These are phyloP conservation scores for Leuciscus idus DNA, from an alignment of 2,113 vertebrate genomes.

Conservation along the genomic window DNA sequence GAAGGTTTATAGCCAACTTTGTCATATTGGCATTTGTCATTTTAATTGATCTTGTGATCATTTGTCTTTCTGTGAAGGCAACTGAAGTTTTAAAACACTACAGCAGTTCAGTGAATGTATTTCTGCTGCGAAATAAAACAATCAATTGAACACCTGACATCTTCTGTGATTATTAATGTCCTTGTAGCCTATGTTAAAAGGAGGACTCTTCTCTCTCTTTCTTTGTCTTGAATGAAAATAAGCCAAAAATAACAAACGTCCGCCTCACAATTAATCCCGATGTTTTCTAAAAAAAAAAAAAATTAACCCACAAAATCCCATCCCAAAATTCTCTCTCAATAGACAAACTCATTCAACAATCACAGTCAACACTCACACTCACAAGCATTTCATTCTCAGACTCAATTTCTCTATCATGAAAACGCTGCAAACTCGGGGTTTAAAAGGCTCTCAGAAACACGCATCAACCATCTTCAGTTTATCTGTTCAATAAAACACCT, in stretches of 20 bases:
- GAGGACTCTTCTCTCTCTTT: background rate
- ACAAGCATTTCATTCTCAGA: background rate
- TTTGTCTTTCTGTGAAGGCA: background rate
- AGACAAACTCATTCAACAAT: background rate
- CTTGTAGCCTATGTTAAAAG: background rate
- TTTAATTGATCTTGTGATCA: conserved; percentile 18
- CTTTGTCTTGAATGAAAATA: background rate
- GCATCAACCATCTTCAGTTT: background rate
- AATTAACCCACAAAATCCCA: too few species aligned
- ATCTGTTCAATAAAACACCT: too few species aligned
- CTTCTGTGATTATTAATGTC: background rate
- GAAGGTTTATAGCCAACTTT: conserved; percentile 12
- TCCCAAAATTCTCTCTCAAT: too few species aligned
- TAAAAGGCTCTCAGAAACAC: background rate
- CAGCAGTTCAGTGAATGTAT: conserved; percentile 30
- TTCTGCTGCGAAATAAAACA: conserved; percentile 37
- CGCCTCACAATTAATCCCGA: too few species aligned
- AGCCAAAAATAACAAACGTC: background rate
- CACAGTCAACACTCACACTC: background rate
- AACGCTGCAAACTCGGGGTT: background rate
- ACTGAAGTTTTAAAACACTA: background rate
- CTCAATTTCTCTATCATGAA: background rate
- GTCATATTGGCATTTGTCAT: background rate
- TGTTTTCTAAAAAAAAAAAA: too few species aligned
- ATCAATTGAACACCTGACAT: background rate